Percentiles rank a stretch among this genome's conserved stretches.
phyloP scores from a whole-genome alignment of 2,888 invertebrate genomes.

The Tenthredo distinguenda region DNA sequence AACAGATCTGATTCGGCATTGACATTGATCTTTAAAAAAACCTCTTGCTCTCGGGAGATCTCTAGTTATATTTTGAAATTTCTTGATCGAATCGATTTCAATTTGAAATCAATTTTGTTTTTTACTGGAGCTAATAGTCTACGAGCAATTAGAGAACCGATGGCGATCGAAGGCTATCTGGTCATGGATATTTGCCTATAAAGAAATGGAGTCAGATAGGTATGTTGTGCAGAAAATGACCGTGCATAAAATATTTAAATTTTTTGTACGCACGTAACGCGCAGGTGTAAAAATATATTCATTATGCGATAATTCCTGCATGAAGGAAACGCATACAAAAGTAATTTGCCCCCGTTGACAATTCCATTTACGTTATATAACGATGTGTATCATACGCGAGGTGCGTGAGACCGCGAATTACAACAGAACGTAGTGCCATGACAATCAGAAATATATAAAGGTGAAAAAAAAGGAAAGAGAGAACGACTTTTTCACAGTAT shows the following conservation, averaged over 20 bases:
- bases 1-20: too few species aligned
- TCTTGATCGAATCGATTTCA: too few species aligned
- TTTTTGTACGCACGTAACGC: background rate
- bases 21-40: too few species aligned
- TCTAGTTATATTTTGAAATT: too few species aligned
- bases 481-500: background rate
- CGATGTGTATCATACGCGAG: background rate
- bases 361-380: background rate
- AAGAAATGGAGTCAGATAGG: background rate
- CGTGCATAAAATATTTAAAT: background rate
- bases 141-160: background rate
- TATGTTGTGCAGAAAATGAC: background rate
- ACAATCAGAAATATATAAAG: background rate
- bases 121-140: too few species aligned
- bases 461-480: background rate
- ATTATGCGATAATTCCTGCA: background rate
- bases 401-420: slow-evolving; percentile 24
- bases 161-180: background rate
- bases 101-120: too few species aligned
- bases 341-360: background rate
- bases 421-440: background rate
- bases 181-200: background rate
- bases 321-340: background rate
- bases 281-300: slow-evolving; percentile 10
- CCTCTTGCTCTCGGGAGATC: too few species aligned